Conservation (phyloP, 2,797 vertebrate species). For the Coracias cyanogaster region DNA sequence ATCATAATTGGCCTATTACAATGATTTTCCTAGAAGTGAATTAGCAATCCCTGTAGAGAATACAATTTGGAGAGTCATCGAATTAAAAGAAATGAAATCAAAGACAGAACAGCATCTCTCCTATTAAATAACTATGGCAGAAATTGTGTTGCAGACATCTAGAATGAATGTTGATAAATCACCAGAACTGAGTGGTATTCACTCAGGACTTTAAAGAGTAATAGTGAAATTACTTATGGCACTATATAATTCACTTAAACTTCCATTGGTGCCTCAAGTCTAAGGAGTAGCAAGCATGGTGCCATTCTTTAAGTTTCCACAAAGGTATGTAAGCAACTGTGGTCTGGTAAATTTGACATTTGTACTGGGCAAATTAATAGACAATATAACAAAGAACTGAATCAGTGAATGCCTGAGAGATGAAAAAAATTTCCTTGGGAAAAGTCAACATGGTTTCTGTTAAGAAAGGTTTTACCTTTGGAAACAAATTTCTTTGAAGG, state of each 20-base stretch:
- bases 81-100: conserved; percentile 17
- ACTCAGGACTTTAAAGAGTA: neutral
- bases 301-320: neutral
- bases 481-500: neutral
- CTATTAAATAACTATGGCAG: neutral
- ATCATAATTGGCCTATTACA: neutral
- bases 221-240: neutral
- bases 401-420: neutral
- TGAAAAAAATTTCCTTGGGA: neutral
- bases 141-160: neutral
- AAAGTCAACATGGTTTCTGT: neutral
- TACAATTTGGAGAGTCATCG: neutral
- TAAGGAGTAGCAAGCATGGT: neutral
- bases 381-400: neutral
- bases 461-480: neutral
- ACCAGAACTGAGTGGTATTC: neutral
- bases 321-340: neutral
- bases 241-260: neutral
- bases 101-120: neutral
- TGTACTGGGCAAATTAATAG: neutral
- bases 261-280: neutral
- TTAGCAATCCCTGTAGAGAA: neutral
- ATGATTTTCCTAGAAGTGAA: neutral
- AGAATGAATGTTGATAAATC: neutral
- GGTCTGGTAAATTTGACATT: neutral